Base-by-base conservation (phyloP, 2,113 vertebrate genomes). In the Siniperca knerii region DNA sequence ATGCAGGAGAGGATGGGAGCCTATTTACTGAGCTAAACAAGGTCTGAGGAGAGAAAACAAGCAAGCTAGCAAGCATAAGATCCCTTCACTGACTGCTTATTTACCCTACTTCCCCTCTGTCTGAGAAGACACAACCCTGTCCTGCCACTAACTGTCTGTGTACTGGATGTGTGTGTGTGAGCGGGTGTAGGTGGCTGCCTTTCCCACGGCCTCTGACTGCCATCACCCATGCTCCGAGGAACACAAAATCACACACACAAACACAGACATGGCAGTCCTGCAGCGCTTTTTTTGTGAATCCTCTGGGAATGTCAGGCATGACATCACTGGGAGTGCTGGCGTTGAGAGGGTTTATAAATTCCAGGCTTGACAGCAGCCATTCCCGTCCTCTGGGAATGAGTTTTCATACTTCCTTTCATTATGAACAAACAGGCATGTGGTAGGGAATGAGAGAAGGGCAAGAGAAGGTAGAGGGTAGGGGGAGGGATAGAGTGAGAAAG, bases 121-220 rank as follows among this genome's bases (percentile, higher is more conserved):
- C 81, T 93, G 81, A 85, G 79, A 86, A 88, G 88, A 88, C 75
- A 29, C 35, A 67, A 83, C 89, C 84, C 70, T 10, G 58, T 65
- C 44, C 50, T 64, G 66, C 76, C 73, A 33, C 77, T 77, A 21
- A 85, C 54, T 68, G 60, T 86, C 69, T 72, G 13, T 48, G 46
- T 65, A 62, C 21, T 66, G 68, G 79, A 10, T 79, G 66, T 73
- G 21, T 71, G 58, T 60, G 66, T 69, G 77, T 77, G 75, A 57
- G 85, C 11, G 82, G 50, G 65, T 78, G 81, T 78, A 86, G 68
- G 87, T 85, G 84, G 81, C 69, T 79, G 87, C 69, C 90, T 92
- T 96, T 95, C 95, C 95, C 95, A 95, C 89, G 94, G 77, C 89
- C 92, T 74, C 71, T 8, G 11, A 37, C 83, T 66, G 42, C 66